Evolutionary conservation across 2,797 vertebrate genomes (phyloP).

Genomic region (Danio kyathit): DNA sequence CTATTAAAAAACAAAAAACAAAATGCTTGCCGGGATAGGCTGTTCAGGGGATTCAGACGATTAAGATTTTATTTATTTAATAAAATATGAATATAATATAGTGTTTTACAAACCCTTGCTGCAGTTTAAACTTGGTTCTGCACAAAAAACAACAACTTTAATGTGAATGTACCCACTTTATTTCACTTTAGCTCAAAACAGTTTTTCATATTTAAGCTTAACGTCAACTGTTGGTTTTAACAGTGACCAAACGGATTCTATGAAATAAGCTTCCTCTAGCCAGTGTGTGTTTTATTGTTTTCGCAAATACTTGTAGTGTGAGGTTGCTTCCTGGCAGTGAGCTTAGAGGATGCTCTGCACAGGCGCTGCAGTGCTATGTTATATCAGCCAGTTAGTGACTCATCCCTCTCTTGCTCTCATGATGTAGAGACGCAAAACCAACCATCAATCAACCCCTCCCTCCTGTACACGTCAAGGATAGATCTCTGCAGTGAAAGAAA

Average conservation of each 20-base stretch:
- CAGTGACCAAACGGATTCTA: too few species aligned
- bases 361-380: constrained; percentile 63
- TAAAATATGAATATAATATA: too few species aligned
- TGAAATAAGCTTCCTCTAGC: background rate
- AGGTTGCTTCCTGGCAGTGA: constrained; percentile 13
- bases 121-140: background rate
- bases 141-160: background rate
- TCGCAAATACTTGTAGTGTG: background rate
- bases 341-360: constrained; percentile 35
- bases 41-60: too few species aligned
- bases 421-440: constrained; percentile 66
- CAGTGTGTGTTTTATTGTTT: background rate
- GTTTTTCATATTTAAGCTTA: background rate
- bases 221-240: background rate
- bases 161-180: background rate
- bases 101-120: background rate
- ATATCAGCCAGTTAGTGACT: constrained; percentile 69
- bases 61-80: too few species aligned
- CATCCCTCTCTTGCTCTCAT: constrained; percentile 65
- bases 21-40: too few species aligned
- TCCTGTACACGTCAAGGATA: constrained; percentile 59
- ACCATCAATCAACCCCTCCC: constrained; percentile 68
- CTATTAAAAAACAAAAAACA: too few species aligned
- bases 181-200: background rate
- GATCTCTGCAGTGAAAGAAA: constrained; percentile 59